phyloP scores from a whole-genome alignment of 2,888 invertebrate genomes.

The Plagodis dolabraria region DNA sequence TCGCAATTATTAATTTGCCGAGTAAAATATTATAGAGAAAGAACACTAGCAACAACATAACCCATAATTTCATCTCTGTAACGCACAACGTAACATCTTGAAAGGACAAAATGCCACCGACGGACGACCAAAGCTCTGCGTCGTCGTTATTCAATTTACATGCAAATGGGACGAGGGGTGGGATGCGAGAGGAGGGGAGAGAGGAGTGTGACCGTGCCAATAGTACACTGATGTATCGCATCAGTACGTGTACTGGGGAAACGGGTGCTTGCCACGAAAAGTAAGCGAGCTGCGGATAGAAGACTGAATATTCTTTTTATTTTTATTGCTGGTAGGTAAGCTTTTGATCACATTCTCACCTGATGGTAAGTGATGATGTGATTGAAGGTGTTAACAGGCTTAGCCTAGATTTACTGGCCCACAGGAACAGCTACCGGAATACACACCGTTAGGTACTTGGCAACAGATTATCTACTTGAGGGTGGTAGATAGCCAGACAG shows the following conservation, averaged over 20 bases:
- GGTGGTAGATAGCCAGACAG: too few species aligned
- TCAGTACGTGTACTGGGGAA: constrained; percentile 70
- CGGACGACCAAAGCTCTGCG: constrained; percentile 52
- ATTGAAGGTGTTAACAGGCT: too few species aligned
- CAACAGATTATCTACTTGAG: too few species aligned
- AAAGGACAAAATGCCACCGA: constrained; percentile 61
- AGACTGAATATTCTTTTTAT: neutral
- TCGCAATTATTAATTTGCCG: too few species aligned
- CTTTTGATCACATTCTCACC: too few species aligned
- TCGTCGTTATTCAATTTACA: constrained; percentile 84
- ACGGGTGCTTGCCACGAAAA: constrained; percentile 27
- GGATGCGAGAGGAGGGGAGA: constrained; percentile 30
- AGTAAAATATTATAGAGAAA: too few species aligned
- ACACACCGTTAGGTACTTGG: too few species aligned
- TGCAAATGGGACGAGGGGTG: constrained; percentile 70
- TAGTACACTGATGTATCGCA: constrained; percentile 81
- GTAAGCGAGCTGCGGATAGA: neutral
- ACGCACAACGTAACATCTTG: constrained; percentile 58
- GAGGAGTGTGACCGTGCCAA: constrained; percentile 65
- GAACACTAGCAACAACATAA: too few species aligned
- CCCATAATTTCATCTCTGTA: constrained; percentile 18
- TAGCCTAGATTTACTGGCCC: too few species aligned
- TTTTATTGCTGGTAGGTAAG: too few species aligned
- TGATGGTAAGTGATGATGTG: too few species aligned
- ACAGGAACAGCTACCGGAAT: too few species aligned